These are phyloP conservation scores for Acrobasis repandana DNA, from an alignment of 2,888 invertebrate genomes.

Conservation along the genomic window DNA sequence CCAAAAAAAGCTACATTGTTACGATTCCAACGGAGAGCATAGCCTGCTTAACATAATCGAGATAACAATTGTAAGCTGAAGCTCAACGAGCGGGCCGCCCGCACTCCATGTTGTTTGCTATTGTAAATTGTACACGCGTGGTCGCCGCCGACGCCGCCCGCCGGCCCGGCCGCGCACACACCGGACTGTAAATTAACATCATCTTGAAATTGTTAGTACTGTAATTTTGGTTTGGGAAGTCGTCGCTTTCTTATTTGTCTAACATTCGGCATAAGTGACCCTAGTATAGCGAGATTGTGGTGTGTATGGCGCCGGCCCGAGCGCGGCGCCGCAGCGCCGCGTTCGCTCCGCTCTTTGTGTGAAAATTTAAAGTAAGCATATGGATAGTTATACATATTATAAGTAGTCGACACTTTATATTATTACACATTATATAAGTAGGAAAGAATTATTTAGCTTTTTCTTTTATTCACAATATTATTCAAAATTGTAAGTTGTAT, in stretches of 20 bases:
- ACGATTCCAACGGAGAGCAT: conserved; percentile 67
- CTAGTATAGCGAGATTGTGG: conserved; percentile 68
- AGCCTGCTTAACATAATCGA: conserved; percentile 61
- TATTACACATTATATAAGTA: conserved; percentile 82
- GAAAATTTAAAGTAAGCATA: conserved; percentile 79
- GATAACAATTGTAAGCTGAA: conserved; percentile 69
- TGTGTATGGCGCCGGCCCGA: conserved; percentile 55
- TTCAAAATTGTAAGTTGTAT: conserved; percentile 82
- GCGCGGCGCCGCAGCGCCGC: conserved; percentile 33
- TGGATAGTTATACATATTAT: conserved; percentile 79
- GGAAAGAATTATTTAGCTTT: conserved; percentile 82
- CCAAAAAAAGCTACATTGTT: conserved; percentile 81
- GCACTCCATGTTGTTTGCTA: conserved; percentile 40
- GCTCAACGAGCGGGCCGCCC: conserved; percentile 49
- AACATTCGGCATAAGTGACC: conserved; percentile 69
- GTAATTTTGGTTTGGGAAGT: conserved; percentile 70
- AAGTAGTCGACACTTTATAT: conserved; percentile 83
- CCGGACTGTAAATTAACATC: conserved; percentile 46
- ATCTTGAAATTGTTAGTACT: conserved; percentile 64
- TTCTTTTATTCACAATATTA: conserved; percentile 81
- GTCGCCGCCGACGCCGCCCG: conserved; percentile 16
- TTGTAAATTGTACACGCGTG: conserved; percentile 47
- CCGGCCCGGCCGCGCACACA: conserved; percentile 34
- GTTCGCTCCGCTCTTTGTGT: conserved; percentile 71
- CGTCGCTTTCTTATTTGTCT: conserved; percentile 71